Base-by-base conservation (phyloP, 2,888 invertebrate genomes). In the Agrochola lota region DNA sequence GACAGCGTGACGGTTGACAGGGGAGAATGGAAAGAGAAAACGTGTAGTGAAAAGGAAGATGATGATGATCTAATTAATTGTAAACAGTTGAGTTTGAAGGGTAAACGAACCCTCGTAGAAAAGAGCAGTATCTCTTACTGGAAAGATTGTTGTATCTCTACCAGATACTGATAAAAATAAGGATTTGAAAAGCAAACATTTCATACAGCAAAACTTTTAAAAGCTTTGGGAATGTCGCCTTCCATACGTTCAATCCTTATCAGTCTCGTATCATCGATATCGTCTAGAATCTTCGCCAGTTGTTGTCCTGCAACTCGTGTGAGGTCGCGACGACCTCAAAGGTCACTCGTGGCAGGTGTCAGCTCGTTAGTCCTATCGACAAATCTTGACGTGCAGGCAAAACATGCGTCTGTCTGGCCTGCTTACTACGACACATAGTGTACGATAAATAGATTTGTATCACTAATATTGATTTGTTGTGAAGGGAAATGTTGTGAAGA, bases 301-400 rank as follows among this genome's bases (percentile, higher is more conserved):
- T 62, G 46, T 80, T 71, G 85, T 64, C 68, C 49, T 81, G 77
- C 74, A 80, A 2, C 75, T 59, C 77, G 79, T 85, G 82, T 35
- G 74, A 78, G 87, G 87, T 88, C 86, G 43, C 72, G 40, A 23
- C 20, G 85, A 77, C 85, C 86, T 46, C 83, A 81, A 85, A 85
- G 86, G 88, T 87, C 77, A 77, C 26, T 17, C 15, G 40, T 80
- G 74, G 73, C 88, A 76, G 80, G 59, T 78, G 75, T 74, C 84
- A 63, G 63, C 77, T 89, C 83, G 85, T 88, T 88, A 85, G 78
- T 69, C 23, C 20, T 88, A 87, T 87, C 89, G 40, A 43, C 20
- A 71, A 6, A 88, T 88, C 87, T 88, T 73, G 87, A 78, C 73
- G 76, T 62, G 66, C 20, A n/a, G 30, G 46, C 73, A 71, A 57